Percentiles rank a stretch among this genome's conserved stretches.
Conservation (phyloP, 1,140 invertebrate species). For the Helicoverpa zea region DNA sequence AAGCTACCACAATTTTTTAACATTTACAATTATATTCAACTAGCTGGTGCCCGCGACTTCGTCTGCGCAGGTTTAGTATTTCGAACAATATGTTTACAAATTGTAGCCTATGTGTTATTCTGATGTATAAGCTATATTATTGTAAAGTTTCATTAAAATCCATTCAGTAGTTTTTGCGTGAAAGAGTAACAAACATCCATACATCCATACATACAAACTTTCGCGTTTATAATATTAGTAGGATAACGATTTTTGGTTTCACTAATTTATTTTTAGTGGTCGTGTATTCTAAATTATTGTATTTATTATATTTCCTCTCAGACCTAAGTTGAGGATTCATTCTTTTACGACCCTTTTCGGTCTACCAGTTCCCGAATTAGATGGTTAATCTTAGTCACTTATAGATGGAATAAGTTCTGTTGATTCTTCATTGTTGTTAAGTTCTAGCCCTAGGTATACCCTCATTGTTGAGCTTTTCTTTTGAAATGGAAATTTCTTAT, state of each 20-base stretch:
- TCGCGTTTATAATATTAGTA: too few species aligned
- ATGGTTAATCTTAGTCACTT: neutral
- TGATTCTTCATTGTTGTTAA: neutral
- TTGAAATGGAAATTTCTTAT: constrained; percentile 5
- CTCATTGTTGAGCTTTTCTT: constrained; percentile 12
- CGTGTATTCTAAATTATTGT: constrained; percentile 33
- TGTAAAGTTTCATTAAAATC: too few species aligned
- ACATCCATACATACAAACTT: too few species aligned
- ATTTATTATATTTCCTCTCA: constrained; percentile 28
- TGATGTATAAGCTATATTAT: too few species aligned
- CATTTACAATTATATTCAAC: constrained; percentile 17
- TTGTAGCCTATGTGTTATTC: too few species aligned
- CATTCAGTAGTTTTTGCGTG: too few species aligned
- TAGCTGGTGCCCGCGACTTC: too few species aligned
- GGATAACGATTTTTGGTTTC: constrained; percentile 19
- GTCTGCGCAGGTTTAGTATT: too few species aligned
- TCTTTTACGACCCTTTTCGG: neutral
- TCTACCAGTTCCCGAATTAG: neutral
- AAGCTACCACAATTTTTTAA: constrained; percentile 26
- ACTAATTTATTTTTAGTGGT: constrained; percentile 27
- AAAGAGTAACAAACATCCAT: too few species aligned
- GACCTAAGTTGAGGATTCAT: constrained; percentile 17
- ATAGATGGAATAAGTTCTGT: neutral
- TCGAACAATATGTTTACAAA: too few species aligned
- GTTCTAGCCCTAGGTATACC: neutral